Evolutionary conservation across 2,113 vertebrate genomes (phyloP), one percentile per base, ranked within the genome.

Genomic region (Mesitornis unicolor): DNA sequence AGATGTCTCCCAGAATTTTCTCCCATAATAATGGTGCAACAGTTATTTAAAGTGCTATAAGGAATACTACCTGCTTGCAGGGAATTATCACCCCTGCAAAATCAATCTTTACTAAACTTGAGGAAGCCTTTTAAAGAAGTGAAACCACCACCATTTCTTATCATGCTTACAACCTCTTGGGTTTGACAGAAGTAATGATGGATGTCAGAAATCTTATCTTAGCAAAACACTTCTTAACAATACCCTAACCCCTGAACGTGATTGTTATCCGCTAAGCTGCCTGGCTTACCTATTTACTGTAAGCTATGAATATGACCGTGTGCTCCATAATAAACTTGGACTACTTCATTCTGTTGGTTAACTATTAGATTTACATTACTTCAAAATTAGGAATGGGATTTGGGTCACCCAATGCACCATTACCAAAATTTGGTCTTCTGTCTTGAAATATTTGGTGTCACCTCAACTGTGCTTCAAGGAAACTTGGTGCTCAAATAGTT

Each of bases 171-270:
- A 84, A 2, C 73, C 65, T 87, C 80, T 91, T 6, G 3, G 42
- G 33, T 82, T 45, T 97, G 95, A 94, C 95, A 93, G 93, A 86
- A 91, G 94, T 76, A 84, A 36, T 95, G 96, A 95, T 95, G 86
- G 80, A 95, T 97, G 93, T 95, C 84, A 95, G 91, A 78, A 95
- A 84, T 71, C 94, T 97, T 97, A 97, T 96, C 95, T 97, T 74
- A 56, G 80, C 89, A 90, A 89, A 97, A 96, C 96, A 97, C 73
- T 73, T 92, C 69, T 67, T 63, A 90, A 97, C 95, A 96, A 95
- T 95, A 63, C 89, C 65, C 51, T 84, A 89, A 95, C 80, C 94
- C 86, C 84, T 64, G 83, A 95, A 63, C 25, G n/a, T 0, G 64
- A 95, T 97, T 74, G 86, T 95, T 97, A 97, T 96, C 96, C 73